A percentile compares a stretch with the other conserved stretches of the same genome.
Evolutionary conservation across 2,113 vertebrate species (phyloP).

Genomic region (Neogobius melanostomus): DNA sequence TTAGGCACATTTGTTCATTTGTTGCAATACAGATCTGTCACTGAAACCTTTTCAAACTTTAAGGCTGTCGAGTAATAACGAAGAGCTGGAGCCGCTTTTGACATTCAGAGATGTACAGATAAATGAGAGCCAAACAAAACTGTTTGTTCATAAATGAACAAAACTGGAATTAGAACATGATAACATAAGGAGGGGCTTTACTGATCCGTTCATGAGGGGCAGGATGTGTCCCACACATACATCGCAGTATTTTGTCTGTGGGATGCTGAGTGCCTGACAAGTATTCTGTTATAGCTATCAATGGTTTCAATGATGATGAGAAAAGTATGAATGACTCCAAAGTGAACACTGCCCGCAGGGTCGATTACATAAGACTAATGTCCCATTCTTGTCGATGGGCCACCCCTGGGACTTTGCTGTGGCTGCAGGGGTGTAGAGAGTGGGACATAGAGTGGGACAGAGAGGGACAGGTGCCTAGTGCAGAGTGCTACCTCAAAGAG

Average conservation of each 20-base stretch:
- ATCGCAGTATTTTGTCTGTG: slow-evolving; percentile 20
- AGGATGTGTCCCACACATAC: slow-evolving; percentile 27
- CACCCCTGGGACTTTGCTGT: neutral
- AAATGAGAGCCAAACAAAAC: slow-evolving; percentile 26
- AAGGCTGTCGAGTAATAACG: neutral
- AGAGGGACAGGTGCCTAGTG: slow-evolving; percentile 68
- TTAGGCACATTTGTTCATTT: neutral
- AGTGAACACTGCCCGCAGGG: neutral
- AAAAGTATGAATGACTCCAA: neutral
- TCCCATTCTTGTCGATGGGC: slow-evolving; percentile 1
- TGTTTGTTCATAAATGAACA: slow-evolving; percentile 1
- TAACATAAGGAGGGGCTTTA: slow-evolving; percentile 10
- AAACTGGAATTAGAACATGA: slow-evolving; percentile 4
- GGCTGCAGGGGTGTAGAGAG: neutral
- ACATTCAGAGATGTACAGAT: slow-evolving; percentile 12
- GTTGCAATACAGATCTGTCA: neutral
- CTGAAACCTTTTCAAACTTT: neutral
- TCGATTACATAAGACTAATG: neutral
- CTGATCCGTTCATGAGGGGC: slow-evolving; percentile 3
- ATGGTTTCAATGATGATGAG: neutral
- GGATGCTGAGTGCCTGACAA: slow-evolving; percentile 8
- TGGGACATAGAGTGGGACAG: slow-evolving; percentile 26
- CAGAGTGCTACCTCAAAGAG: slow-evolving; percentile 38
- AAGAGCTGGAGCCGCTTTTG: slow-evolving; percentile 12
- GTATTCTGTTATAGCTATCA: neutral